phyloP scores from a whole-genome alignment of 2,797 vertebrate genomes.

The Cichlasoma orientale region DNA sequence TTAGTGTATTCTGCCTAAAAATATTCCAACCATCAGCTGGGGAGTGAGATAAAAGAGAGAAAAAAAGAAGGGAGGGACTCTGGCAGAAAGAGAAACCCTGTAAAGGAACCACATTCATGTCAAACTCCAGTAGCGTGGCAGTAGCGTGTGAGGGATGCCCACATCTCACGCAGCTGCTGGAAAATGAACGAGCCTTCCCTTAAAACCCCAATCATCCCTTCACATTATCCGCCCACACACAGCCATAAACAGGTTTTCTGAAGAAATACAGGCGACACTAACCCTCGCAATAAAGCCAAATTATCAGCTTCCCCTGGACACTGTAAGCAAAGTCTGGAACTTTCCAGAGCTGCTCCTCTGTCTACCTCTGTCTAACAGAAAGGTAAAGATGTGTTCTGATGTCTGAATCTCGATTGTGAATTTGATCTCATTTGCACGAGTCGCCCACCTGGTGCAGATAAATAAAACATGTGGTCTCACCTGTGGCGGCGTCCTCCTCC shows the following conservation, averaged over 20 bases:
- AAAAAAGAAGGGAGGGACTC: not conserved
- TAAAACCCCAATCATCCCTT: conserved; percentile 15
- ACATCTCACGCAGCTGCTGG: conserved; percentile 17
- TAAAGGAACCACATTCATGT: conserved; percentile 9
- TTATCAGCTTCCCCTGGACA: conserved; percentile 9
- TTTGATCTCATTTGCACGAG: not conserved
- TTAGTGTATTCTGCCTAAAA: not conserved
- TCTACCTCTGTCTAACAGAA: not conserved
- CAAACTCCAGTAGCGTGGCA: conserved; percentile 4
- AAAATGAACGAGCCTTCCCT: conserved; percentile 25
- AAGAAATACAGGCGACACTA: conserved; percentile 8
- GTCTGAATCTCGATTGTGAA: not conserved
- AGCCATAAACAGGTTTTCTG: conserved; percentile 26
- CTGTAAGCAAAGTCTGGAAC: conserved; percentile 13
- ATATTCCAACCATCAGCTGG: too few species aligned
- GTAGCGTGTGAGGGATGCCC: conserved; percentile 21
- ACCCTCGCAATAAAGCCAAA: conserved; percentile 3
- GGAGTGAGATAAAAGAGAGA: not conserved
- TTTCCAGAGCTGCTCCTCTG: not conserved
- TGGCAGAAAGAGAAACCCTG: not conserved
- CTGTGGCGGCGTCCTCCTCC: conserved; percentile 39
- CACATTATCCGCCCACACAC: conserved; percentile 45
- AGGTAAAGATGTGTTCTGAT: not conserved
- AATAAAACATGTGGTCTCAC: conserved; percentile 46
- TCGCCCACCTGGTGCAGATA: not conserved